phyloP scores from a whole-genome alignment of 2,888 invertebrate species.

The Anagyrus pseudococci region DNA sequence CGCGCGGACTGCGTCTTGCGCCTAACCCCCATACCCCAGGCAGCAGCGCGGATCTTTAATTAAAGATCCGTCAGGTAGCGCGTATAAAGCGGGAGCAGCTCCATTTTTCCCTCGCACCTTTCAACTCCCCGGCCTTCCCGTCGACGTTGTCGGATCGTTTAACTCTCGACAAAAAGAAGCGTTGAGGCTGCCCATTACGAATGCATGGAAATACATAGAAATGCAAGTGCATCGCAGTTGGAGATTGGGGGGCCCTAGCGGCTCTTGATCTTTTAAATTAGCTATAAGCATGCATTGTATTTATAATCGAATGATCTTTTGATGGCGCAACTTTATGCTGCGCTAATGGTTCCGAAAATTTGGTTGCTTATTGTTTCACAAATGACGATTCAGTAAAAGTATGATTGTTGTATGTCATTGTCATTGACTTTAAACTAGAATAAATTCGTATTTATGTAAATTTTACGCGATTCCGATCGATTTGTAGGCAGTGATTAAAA shows the following conservation, averaged over 20 bases:
- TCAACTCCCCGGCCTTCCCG: constrained; percentile 37
- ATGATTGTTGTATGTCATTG: too few relatives aligned
- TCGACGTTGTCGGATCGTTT: constrained; percentile 40
- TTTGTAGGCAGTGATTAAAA: too few relatives aligned
- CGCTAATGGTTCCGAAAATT: too few relatives aligned
- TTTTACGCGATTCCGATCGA: too few relatives aligned
- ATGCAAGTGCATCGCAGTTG: constrained; percentile 45
- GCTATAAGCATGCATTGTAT: constrained; percentile 42
- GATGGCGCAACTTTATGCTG: too few relatives aligned
- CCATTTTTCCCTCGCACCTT: constrained; percentile 42
- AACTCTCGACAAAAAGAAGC: constrained; percentile 18
- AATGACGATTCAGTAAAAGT: too few relatives aligned
- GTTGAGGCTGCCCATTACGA: constrained; percentile 45
- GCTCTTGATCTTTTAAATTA: constrained; percentile 43
- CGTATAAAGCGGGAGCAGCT: constrained; percentile 41
- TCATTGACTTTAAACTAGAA: too few relatives aligned
- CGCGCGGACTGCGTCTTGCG: constrained; percentile 8
- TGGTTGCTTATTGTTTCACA: too few relatives aligned
- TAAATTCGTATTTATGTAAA: too few relatives aligned
- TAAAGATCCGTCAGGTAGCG: constrained; percentile 50
- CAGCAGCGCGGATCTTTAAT: constrained; percentile 49
- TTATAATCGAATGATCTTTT: constrained; percentile 37
- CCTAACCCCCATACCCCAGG: too few relatives aligned
- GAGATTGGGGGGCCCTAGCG: too few relatives aligned
- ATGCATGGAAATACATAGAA: constrained; percentile 51